Base-by-base conservation (phyloP, 1,140 invertebrate genomes). In the Hestina assimilis region DNA sequence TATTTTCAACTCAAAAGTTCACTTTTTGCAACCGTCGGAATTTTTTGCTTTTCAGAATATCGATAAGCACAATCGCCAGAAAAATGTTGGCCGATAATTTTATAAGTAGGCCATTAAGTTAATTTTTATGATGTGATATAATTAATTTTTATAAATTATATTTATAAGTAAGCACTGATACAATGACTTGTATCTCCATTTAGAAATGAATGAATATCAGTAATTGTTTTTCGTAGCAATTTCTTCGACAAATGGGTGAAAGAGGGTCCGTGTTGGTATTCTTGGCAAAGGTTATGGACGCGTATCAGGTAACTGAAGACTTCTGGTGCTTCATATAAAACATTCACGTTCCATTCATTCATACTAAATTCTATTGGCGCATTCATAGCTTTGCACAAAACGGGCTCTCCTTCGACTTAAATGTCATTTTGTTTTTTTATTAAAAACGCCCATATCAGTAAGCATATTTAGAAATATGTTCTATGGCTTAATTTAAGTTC, bases 191-290 rank as follows among this genome's bases (percentile, higher is more conserved):
- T 31, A 3, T 11, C 28, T 31, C n/a, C n/a, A n/a, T n/a, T n/a
- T n/a, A n/a, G 12, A 5, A 31, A 12, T 1, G 28, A 12, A 21
- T 31, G 7, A 33, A 20, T 21, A 19, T 53, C 6, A 57, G 23
- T 59, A 60, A 62, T 43, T 21, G 33, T 72, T 82, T 45, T 80
- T 83, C 78, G 60, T 85, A 87, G 84, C 63, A 79, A 62, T 73
- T 84, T 55, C 76, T 85, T 31, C 80, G 69, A 21, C 76, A 83
- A 81, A 83, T 85, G 82, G 82, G 79, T 75, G 84, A 87, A 79
- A 85, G 82, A 74, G 82, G 84, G 76, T 85, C 84, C 74, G 66
- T 72, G 41, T 73, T 87, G 68, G 79, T 83, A 69, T 79, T 74
- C 59, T 74, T 85, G 68, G 73, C 73, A 63, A 81, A 76, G 74